Evolutionary conservation across 1,140 invertebrate species (phyloP), one percentile per base, ranked within the genome.

Genomic region (Steinernema feltiae): DNA sequence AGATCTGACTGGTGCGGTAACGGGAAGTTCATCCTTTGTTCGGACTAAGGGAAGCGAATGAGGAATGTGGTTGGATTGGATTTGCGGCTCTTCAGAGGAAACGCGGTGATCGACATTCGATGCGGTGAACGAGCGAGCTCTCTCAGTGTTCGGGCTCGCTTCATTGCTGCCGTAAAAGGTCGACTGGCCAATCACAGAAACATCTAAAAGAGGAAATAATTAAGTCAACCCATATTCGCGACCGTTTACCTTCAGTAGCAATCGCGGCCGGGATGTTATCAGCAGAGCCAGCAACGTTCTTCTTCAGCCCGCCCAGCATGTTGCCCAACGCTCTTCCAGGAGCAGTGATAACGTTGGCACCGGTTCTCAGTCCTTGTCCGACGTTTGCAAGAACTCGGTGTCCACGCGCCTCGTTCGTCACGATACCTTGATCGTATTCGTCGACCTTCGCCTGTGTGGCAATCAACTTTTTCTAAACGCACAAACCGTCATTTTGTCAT

Each of bases 201-300:
- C 53, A 27, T 63, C 53, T 63, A 63, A 12, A 63, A 63, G 12
- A 46, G 41, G n/a, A 12, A 27, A 27, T 63, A 15, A 17, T 3
- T 15, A 27, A 3, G 15, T 15, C 15, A 63, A 3, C 7, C 24
- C 7, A n/a, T 3, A 21, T 21, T 63, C 53, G 3, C 24, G 18
- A 41, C 24, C 12, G 24, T 21, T 12, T 63, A 63, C 53, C 53
- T 63, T 63, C 53, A 3, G 53, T n/a, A 21, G 53, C 73, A 2
- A 76, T 2, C 15, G 46, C 41, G 29, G 32, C 30, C 0, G 75
- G 79, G 32, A 82, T 83, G 32, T 82, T 82, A 30, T 82, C 81
- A 1, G 82, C 82, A 17, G 81, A 82, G 1, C 81, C 81, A 41
- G 84, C 81, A 29, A 85, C 82, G 70, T 74, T 80, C 30, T 70